Evolutionary conservation across 2,113 vertebrate species (phyloP).

Genomic region (Mastomys natalensis): DNA sequence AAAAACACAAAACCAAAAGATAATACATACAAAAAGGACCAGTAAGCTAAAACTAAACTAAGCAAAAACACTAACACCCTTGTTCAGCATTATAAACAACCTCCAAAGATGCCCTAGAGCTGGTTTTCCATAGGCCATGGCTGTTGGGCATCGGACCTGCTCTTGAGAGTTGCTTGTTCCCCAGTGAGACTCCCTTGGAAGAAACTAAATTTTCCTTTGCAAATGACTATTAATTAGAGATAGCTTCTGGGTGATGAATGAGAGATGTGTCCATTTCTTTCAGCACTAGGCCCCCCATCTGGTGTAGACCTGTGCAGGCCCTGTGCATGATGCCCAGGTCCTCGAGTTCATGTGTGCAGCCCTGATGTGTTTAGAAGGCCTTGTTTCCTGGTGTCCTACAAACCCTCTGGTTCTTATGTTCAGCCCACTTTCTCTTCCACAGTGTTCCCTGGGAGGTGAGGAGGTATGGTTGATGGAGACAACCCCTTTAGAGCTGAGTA

Average conservation of each 20-base stretch:
- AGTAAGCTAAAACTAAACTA: neutral
- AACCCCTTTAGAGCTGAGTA: neutral
- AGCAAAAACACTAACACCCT: neutral
- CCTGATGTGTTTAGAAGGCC: neutral
- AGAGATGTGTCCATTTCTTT: too few relatives aligned
- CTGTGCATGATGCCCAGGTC: neutral
- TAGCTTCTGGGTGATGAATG: neutral
- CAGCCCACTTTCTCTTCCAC: neutral
- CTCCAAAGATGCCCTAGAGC: neutral
- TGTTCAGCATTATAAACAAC: neutral
- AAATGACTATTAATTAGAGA: neutral
- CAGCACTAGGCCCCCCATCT: neutral
- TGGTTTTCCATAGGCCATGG: neutral
- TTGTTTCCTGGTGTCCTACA: neutral
- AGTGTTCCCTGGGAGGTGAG: neutral
- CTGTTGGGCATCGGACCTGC: neutral
- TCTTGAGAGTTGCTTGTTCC: neutral
- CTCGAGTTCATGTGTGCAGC: neutral
- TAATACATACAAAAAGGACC: neutral
- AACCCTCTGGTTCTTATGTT: neutral
- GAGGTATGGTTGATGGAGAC: neutral
- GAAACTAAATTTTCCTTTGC: neutral
- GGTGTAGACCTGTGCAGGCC: neutral
- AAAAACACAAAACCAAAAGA: neutral
- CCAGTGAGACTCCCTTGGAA: neutral